phyloP scores from a whole-genome alignment of 1,140 invertebrate genomes.

The Tetramorium alpestre region DNA sequence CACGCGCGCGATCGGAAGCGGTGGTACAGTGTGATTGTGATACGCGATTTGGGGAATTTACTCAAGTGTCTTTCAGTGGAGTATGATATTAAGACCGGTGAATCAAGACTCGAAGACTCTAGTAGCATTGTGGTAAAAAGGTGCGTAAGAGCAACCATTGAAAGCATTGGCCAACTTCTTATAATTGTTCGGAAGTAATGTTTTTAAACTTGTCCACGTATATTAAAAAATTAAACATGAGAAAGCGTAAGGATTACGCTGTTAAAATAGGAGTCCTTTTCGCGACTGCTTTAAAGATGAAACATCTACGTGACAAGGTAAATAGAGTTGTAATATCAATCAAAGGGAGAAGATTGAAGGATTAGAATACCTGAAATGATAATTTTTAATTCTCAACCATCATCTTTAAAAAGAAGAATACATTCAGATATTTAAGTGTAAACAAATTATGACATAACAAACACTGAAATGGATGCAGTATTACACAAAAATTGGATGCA shows the following conservation, averaged over 20 bases:
- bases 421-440: background rate
- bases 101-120: background rate
- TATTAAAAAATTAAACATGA: background rate
- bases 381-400: background rate
- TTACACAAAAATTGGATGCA: background rate
- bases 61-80: constrained; percentile 27
- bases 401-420: background rate
- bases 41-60: constrained; percentile 3
- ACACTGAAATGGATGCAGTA: background rate
- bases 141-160: background rate
- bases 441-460: background rate
- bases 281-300: background rate
- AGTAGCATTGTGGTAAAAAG: background rate
- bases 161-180: background rate
- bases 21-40: constrained; percentile 34
- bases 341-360: background rate
- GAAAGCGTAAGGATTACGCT: background rate
- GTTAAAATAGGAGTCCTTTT: background rate
- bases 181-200: background rate
- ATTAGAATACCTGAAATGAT: background rate
- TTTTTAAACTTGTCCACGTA: background rate
- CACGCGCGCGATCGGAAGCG: background rate
- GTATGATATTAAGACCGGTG: background rate
- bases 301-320: background rate
- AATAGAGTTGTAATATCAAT: background rate